Base-by-base conservation (phyloP, 2,888 invertebrate genomes). In the Caenorhabditis angaria region DNA sequence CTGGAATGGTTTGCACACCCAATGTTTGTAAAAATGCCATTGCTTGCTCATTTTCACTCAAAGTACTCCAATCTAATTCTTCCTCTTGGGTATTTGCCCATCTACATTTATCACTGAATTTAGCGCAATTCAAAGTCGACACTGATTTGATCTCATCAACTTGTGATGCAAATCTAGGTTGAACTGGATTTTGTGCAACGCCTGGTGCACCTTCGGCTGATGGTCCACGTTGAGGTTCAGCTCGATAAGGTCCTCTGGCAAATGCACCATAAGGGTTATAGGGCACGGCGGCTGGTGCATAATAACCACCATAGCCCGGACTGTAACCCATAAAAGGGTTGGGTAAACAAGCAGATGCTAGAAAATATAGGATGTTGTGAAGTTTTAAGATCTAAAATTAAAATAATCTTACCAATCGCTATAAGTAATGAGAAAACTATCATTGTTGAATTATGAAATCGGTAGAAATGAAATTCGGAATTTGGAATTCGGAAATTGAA, bases 81-180 rank as follows among this genome's bases (percentile, higher is more conserved):
- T 83, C 83, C 32, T 81, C 79, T 53, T 80, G 78, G 4, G 80
- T 82, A 48, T 83, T 83, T 20, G 79, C 73, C 83, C 83, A 83
- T 10, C 76, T 65, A 62, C 83, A 83, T 10, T 72, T 70, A 25
- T 76, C 65, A 41, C 59, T 63, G 25, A 81, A 80, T 5, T 60
- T 69, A 2, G 69, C 70, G 32, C 81, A 81, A 53, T 82, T 81
- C 56, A 82, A 58, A 0, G 72, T 54, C 12, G 78, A 67, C 0
- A 70, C 41, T 12, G 68, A 69, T 6, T 59, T 61, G 1, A 70
- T 71, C 68, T 78, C 78, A 56, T 78, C 78, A 61, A 67, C 63
- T 50, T 78, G 78, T 50, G 75, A 59, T 14, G 72, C 66, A 35
- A 76, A 73, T 28, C 72, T 61, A n/a, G 76, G 72, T n/a, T 74